Conservation (phyloP, 1,140 invertebrate species). For the Ceratosolen solmsi region DNA sequence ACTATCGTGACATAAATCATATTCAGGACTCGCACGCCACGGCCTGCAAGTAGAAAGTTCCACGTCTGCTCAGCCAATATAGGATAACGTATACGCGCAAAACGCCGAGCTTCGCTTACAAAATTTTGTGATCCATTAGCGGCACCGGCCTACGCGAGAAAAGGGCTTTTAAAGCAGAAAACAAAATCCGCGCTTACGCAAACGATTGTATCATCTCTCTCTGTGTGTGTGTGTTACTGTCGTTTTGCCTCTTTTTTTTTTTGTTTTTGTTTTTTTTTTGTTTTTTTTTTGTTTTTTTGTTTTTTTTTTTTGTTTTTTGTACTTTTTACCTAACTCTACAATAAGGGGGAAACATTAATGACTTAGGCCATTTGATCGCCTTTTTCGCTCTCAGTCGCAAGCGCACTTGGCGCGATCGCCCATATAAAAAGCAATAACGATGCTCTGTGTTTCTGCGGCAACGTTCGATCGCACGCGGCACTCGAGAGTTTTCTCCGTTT, state of each 20-base stretch:
- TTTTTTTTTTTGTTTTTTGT: not conserved
- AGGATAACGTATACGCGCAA: not conserved
- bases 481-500: slow-evolving; percentile 1
- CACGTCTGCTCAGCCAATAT: slow-evolving; percentile 12
- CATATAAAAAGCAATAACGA: slow-evolving; percentile 24
- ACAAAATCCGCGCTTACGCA: not conserved
- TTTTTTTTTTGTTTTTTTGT: not conserved
- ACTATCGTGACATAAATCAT: slow-evolving; percentile 35
- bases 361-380: slow-evolving; percentile 3
- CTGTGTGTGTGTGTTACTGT: not conserved
- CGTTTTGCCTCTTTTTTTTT: not conserved
- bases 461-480: not conserved
- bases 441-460: not conserved
- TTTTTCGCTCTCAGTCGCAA: slow-evolving; percentile 1
- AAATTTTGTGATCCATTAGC: slow-evolving; percentile 59
- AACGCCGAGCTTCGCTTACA: slow-evolving; percentile 56
- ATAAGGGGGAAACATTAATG: slow-evolving; percentile 14
- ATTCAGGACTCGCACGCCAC: not conserved
- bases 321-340: not conserved
- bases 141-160: not conserved
- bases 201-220: too few relatives aligned
- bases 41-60: slow-evolving; percentile 22
- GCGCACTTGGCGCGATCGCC: not conserved
- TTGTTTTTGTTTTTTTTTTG: not conserved
- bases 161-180: not conserved